Percentiles rank a stretch among this genome's conserved stretches.
These are phyloP conservation scores for Mareca strepera DNA, from an alignment of 2,797 vertebrate genomes.

Conservation along the genomic window DNA sequence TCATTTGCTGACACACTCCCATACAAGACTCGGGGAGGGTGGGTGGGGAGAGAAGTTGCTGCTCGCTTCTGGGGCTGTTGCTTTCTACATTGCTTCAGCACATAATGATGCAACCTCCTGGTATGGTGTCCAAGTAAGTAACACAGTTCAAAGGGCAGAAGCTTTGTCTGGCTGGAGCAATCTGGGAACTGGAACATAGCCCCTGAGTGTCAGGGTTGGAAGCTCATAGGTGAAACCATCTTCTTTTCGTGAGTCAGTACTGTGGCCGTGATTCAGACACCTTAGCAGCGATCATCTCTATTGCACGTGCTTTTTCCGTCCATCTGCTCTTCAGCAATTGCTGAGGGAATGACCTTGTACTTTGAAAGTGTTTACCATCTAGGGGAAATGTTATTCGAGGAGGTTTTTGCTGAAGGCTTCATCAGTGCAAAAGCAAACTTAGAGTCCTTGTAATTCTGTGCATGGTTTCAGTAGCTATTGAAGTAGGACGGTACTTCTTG, in stretches of 20 bases:
- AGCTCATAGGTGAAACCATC: slow-evolving; percentile 6
- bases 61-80: slow-evolving; percentile 71
- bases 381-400: neutral
- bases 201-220: neutral
- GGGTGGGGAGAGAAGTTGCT: slow-evolving; percentile 44
- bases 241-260: neutral
- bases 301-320: slow-evolving; percentile 1
- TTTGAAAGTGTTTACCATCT: neutral
- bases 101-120: slow-evolving; percentile 16
- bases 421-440: neutral
- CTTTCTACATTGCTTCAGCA: slow-evolving; percentile 71
- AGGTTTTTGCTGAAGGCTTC: neutral
- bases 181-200: neutral
- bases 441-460: neutral
- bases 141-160: neutral
- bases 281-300: neutral
- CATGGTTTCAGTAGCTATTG: neutral
- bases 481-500: neutral
- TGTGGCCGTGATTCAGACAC: neutral
- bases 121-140: neutral
- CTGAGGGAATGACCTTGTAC: slow-evolving; percentile 7
- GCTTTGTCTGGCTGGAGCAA: slow-evolving; percentile 1
- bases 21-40: slow-evolving; percentile 27
- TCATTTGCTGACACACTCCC: slow-evolving; percentile 52
- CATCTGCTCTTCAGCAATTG: slow-evolving; percentile 40